Percentiles rank a stretch among this genome's conserved stretches.
phyloP scores from a whole-genome alignment of 2,113 vertebrate species.

The Merops nubicus region DNA sequence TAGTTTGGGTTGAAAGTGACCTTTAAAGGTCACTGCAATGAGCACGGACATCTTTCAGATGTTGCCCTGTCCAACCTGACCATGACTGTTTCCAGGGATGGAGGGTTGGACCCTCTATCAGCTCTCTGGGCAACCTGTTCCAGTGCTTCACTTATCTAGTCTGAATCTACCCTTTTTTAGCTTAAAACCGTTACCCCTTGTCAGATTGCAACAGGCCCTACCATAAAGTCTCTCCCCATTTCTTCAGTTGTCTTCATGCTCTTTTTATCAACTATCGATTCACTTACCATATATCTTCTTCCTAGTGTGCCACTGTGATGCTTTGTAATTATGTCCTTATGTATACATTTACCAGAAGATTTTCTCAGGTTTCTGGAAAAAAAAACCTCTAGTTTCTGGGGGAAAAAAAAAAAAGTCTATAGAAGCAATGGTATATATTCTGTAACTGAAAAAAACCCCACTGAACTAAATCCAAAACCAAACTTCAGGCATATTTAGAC shows the following conservation, averaged over 20 bases:
- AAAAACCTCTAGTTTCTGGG: background rate
- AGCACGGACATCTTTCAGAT: background rate
- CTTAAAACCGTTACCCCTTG: background rate
- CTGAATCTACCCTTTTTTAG: background rate
- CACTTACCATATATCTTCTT: background rate
- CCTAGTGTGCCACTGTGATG: background rate
- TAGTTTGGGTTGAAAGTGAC: background rate
- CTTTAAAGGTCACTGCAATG: background rate
- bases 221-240: too few relatives aligned
- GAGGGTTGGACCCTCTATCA: background rate
- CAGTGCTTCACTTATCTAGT: background rate
- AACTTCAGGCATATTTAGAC: background rate
- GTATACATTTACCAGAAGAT: background rate
- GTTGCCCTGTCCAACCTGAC: too few relatives aligned
- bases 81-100: background rate
- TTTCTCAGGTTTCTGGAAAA: background rate
- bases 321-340: background rate
- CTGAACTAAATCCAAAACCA: background rate
- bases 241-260: background rate
- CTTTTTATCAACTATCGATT: background rate
- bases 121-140: background rate
- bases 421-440: background rate
- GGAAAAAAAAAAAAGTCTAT: background rate
- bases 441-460: background rate
- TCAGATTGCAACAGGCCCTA: too few relatives aligned